Percentiles rank a stretch among this genome's conserved stretches.
phyloP scores from a whole-genome alignment of 2,113 vertebrate genomes.

The Prionailurus bengalensis region DNA sequence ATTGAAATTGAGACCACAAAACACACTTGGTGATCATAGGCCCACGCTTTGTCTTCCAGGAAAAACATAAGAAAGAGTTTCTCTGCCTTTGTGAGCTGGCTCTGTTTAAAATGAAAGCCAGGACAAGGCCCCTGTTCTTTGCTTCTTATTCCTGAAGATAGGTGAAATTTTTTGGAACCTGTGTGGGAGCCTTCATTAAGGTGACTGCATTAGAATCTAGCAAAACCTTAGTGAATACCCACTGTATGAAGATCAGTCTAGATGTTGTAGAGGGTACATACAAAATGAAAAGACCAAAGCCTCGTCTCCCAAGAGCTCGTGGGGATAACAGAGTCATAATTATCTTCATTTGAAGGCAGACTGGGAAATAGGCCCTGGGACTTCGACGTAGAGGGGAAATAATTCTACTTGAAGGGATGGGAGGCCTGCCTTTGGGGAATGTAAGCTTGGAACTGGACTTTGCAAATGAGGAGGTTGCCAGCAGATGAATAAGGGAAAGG shows the following conservation, averaged over 20 bases:
- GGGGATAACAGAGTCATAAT: neutral
- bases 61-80: conserved; percentile 53
- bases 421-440: neutral
- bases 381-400: neutral
- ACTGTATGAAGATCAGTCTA: neutral
- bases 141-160: neutral
- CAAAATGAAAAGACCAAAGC: neutral
- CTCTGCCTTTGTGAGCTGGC: neutral
- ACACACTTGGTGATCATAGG: conserved; percentile 44
- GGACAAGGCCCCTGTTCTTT: neutral
- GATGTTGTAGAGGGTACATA: neutral
- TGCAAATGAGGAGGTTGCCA: neutral
- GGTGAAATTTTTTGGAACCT: neutral
- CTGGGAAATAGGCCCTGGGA: neutral
- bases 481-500: neutral
- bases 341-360: neutral
- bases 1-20: conserved; percentile 55
- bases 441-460: neutral
- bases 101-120: conserved; percentile 33
- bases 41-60: conserved; percentile 52
- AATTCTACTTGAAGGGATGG: neutral
- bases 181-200: neutral
- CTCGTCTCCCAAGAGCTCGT: neutral
- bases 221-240: neutral
- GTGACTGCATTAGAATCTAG: neutral